Evolutionary conservation across 2,888 invertebrate genomes (phyloP).

Genomic region (Pheosia tremula): DNA sequence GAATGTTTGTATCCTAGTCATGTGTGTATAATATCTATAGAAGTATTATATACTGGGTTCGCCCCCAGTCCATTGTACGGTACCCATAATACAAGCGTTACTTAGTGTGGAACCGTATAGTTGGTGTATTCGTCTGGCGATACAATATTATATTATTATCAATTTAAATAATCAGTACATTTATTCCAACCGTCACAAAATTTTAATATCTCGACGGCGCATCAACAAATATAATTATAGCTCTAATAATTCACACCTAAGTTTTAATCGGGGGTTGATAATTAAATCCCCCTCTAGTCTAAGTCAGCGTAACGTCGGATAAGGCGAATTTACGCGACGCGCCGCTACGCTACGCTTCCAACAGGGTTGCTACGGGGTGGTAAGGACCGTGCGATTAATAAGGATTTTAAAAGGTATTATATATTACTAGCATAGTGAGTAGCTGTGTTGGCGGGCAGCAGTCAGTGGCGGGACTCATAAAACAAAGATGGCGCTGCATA

Average conservation of each 20-base stretch:
- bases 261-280: constrained; percentile 17
- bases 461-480: too few relatives aligned
- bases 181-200: background rate
- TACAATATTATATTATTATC: too few relatives aligned
- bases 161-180: background rate
- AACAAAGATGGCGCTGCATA: too few relatives aligned
- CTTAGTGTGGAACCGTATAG: too few relatives aligned
- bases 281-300: constrained; percentile 15
- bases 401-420: background rate
- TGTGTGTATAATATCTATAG: too few relatives aligned
- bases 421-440: background rate
- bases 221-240: constrained; percentile 6
- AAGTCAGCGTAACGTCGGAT: constrained; percentile 13
- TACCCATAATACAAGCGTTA: too few relatives aligned
- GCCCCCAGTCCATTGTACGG: too few relatives aligned
- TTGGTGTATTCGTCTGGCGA: too few relatives aligned
- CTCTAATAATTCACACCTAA: constrained; percentile 13
- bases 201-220: constrained; percentile 3
- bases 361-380: background rate
- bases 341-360: constrained; percentile 18
- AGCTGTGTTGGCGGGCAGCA: too few relatives aligned
- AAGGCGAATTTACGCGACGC: constrained; percentile 16
- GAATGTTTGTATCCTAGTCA: too few relatives aligned
- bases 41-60: too few relatives aligned
- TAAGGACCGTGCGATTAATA: background rate